Conservation (phyloP, 2,797 vertebrate genomes). For the Pterois miles region DNA sequence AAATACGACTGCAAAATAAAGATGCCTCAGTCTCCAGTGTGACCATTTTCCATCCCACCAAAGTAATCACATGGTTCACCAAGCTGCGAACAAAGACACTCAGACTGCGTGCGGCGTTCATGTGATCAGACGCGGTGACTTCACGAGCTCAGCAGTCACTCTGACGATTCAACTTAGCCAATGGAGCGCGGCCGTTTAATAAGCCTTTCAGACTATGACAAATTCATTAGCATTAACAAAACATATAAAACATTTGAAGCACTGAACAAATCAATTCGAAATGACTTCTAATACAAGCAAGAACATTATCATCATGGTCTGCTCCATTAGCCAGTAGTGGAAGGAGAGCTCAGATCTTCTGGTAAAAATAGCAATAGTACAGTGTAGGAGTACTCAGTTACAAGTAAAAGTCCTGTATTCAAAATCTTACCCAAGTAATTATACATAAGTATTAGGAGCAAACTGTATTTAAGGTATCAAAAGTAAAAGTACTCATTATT, state of each 20-base stretch:
- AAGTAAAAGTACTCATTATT: background rate
- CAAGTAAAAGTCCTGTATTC: background rate
- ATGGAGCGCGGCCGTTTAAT: slow-evolving; percentile 5
- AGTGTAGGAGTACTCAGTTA: background rate
- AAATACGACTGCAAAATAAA: slow-evolving; percentile 52
- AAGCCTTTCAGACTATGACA: slow-evolving; percentile 4
- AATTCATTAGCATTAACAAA: slow-evolving; percentile 11
- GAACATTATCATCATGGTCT: background rate
- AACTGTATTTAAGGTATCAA: too few relatives aligned
- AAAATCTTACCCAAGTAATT: background rate
- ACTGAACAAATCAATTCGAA: background rate
- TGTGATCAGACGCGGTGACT: slow-evolving; percentile 41
- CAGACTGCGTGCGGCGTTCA: slow-evolving; percentile 23
- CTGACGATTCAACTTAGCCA: slow-evolving; percentile 9
- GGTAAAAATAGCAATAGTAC: background rate
- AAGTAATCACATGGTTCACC: slow-evolving; percentile 58
- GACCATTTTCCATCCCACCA: slow-evolving; percentile 34
- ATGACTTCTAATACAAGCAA: background rate
- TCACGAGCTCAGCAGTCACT: slow-evolving; percentile 16
- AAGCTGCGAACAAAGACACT: slow-evolving; percentile 41
- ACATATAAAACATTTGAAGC: background rate
- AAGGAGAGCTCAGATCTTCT: background rate
- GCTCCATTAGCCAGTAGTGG: background rate
- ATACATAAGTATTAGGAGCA: too few relatives aligned
- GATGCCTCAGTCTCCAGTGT: slow-evolving; percentile 42